Evolutionary conservation across 2,888 invertebrate species (phyloP).

Genomic region (Scaptomyza reducta): DNA sequence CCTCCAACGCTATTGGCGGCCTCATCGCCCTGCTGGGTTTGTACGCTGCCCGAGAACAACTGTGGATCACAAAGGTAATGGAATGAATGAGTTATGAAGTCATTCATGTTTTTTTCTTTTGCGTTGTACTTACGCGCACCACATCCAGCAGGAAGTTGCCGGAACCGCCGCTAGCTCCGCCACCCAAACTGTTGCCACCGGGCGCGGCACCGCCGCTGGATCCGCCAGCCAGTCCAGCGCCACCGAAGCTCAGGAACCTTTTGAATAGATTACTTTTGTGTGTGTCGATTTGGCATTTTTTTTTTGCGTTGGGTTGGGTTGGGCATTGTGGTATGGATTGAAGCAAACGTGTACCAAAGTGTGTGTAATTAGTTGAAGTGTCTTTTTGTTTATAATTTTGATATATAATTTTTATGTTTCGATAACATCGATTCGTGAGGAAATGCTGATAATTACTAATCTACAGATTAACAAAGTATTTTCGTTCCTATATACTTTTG

Average conservation of each 20-base stretch:
- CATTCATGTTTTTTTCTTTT: background rate
- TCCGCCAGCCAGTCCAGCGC: conserved; percentile 82
- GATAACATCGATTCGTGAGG: conserved; percentile 7
- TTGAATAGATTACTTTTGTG: conserved; percentile 80
- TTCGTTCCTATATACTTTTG: too few species aligned
- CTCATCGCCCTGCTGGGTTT: conserved; percentile 86
- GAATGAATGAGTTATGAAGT: background rate
- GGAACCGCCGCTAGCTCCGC: conserved; percentile 92
- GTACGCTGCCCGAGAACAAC: conserved; percentile 92
- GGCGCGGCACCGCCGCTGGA: conserved; percentile 80
- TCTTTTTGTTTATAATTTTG: conserved; percentile 16
- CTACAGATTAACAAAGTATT: too few species aligned
- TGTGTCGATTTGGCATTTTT: conserved; percentile 25
- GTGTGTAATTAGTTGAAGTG: conserved; percentile 59
- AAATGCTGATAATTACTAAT: too few species aligned
- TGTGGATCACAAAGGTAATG: conserved; percentile 78
- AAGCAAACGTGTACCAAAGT: conserved; percentile 36
- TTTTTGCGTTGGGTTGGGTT: background rate
- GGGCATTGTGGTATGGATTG: conserved; percentile 1
- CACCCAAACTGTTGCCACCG: conserved; percentile 85
- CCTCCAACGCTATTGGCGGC: conserved; percentile 84
- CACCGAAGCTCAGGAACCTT: conserved; percentile 84
- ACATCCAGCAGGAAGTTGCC: conserved; percentile 95
- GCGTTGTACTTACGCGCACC: conserved; percentile 90
- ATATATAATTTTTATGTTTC: conserved; percentile 16